These are phyloP conservation scores for Sterrhoptilus dennistouni DNA, from an alignment of 2,113 vertebrate genomes.

Conservation along the genomic window DNA sequence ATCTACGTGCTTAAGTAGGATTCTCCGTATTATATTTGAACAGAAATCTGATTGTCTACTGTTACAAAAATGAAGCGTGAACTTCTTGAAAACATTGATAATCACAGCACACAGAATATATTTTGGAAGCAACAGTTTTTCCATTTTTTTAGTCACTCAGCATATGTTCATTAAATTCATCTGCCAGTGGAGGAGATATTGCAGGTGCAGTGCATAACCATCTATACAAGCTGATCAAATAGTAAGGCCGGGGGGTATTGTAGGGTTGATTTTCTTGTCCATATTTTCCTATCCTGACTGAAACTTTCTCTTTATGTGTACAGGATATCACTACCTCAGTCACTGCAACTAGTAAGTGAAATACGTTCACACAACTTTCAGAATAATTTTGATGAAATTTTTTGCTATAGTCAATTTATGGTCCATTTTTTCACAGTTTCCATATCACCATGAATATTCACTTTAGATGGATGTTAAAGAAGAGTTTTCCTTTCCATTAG, in stretches of 20 bases:
- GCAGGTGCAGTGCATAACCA: background rate
- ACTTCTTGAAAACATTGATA: slow-evolving; percentile 40
- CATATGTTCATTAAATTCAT: background rate
- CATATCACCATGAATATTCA: background rate
- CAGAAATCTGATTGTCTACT: slow-evolving; percentile 46
- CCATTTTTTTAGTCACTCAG: slow-evolving; percentile 37
- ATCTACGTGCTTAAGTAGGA: background rate
- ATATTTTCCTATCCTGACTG: background rate
- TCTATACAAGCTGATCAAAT: accelerated
- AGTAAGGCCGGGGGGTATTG: accelerated
- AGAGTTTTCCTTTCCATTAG: background rate
- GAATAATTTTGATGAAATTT: background rate
- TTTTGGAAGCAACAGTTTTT: slow-evolving; percentile 22
- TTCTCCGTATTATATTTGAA: background rate
- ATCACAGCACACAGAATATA: background rate
- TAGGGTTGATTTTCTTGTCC: background rate
- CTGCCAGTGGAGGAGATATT: background rate
- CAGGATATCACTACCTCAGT: background rate
- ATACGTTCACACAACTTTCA: background rate
- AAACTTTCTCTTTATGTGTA: background rate
- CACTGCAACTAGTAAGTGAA: background rate
- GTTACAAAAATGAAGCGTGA: slow-evolving; percentile 19
- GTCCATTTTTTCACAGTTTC: background rate
- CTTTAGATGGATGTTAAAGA: background rate
- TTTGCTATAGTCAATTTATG: background rate